Evolutionary conservation across 2,888 invertebrate genomes (phyloP), one percentile per base, ranked within the genome.

Genomic region (Volucella zonaria): DNA sequence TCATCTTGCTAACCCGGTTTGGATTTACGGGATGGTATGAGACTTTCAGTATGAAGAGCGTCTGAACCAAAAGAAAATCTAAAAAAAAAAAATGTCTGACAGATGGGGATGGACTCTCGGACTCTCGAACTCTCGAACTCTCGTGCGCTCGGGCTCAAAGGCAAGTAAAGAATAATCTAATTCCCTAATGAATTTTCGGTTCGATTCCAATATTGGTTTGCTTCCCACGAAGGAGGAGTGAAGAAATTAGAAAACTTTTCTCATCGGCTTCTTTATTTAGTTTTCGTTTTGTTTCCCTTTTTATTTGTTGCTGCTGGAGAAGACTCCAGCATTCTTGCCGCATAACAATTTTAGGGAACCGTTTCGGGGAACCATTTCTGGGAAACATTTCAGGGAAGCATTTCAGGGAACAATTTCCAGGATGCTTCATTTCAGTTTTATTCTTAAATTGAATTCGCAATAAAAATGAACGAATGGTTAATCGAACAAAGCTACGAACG

Each of bases 151-250:
- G 31, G 31, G 6, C 31, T 31, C 80, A 73, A 45, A 62, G 80
- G 80, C 68, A 38, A 62, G 76, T 45, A 45, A 52, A 49, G 51
- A 58, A 47, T 73, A 85, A 51, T 68, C 73, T 80, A 85, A 81
- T 85, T 85, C 85, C 85, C 85, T 76, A 81, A 85, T 85, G 85
- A 81, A 85, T 80, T 85, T 85, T 85, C 81, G 73, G 76, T 81
- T 76, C 81, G 62, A 85, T 81, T 81, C 76, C 64, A 58, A 81
- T 77, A 85, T 76, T 80, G 76, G 75, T 80, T 76, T 67, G 59
- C 15, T 58, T 73, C 54, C 67, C 64, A 68, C 66, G 61, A 58
- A 74, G 74, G 54, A 70, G 52, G 45, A 42, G 51, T 66, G 52
- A 74, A 74, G 73, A 78, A 82, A 74, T 74, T 82, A 79, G 85